Conservation (phyloP, 2,113 vertebrate species). For the Macaca nemestrina region DNA sequence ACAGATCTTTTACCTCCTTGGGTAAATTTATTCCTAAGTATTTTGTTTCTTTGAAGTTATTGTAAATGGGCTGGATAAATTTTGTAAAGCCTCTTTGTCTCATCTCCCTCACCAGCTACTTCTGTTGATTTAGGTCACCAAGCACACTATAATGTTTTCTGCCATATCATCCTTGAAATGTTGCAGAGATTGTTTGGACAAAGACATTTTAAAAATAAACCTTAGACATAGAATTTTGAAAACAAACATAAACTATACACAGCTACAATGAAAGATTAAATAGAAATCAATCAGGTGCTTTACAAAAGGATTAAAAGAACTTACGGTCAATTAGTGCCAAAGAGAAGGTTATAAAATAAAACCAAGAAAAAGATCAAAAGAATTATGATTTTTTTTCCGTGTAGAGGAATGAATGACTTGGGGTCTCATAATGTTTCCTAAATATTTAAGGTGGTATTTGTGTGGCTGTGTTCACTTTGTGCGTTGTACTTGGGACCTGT, state of each 20-base stretch:
- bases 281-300: slow-evolving; percentile 13
- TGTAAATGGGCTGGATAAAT: background rate
- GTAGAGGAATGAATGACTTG: background rate
- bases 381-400: background rate
- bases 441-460: background rate
- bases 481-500: background rate
- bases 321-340: background rate
- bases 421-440: background rate
- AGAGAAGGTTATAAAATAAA: slow-evolving; percentile 35
- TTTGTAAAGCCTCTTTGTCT: background rate
- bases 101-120: background rate
- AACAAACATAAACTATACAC: background rate
- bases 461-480: background rate
- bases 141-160: background rate
- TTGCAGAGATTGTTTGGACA: background rate
- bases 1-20: background rate
- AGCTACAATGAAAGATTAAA: slow-evolving; percentile 37
- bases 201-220: slow-evolving; percentile 22
- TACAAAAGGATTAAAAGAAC: slow-evolving; percentile 21
- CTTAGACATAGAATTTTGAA: slow-evolving; percentile 28
- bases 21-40: background rate
- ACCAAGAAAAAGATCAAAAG: background rate
- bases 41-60: background rate
- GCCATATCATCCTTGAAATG: background rate
- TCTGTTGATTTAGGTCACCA: background rate